Evolutionary conservation across 2,113 vertebrate genomes (phyloP).

Genomic region (Mus spicilegus): DNA sequence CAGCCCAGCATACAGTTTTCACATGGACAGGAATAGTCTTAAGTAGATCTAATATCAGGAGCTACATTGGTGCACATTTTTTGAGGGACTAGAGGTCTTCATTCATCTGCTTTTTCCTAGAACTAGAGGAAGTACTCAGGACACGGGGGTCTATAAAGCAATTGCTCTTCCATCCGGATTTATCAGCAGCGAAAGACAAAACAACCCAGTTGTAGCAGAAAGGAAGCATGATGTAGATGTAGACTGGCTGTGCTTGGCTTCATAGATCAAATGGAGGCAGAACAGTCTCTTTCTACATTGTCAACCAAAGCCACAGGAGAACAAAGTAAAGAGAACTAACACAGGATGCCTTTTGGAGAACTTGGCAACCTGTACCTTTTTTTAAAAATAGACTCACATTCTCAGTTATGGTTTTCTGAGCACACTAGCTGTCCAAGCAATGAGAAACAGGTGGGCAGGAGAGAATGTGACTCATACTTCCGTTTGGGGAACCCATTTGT

Average conservation of each 20-base stretch:
- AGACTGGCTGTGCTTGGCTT: not conserved
- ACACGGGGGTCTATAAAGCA: not conserved
- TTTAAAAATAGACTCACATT: not conserved
- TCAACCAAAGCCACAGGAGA: conserved; percentile 9
- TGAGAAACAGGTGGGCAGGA: not conserved
- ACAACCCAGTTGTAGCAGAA: not conserved
- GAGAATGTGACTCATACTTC: conserved; percentile 22
- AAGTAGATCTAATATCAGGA: not conserved
- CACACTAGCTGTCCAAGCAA: not conserved
- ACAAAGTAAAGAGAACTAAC: not conserved
- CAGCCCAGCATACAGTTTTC: not conserved
- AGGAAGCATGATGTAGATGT: not conserved
- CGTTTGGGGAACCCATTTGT: not conserved
- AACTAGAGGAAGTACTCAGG: not conserved
- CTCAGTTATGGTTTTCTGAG: not conserved
- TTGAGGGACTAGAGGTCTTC: not conserved
- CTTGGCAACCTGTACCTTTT: not conserved
- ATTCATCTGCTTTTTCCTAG: conserved; percentile 24
- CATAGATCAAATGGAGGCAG: conserved; percentile 1
- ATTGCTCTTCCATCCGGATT: not conserved
- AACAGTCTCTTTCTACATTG: conserved; percentile 18
- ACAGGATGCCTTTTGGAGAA: not conserved
- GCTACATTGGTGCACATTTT: not conserved
- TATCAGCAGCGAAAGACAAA: not conserved
- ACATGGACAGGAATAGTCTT: not conserved